Evolutionary conservation across 2,113 vertebrate genomes (phyloP).

Genomic region (Camelus bactrianus): DNA sequence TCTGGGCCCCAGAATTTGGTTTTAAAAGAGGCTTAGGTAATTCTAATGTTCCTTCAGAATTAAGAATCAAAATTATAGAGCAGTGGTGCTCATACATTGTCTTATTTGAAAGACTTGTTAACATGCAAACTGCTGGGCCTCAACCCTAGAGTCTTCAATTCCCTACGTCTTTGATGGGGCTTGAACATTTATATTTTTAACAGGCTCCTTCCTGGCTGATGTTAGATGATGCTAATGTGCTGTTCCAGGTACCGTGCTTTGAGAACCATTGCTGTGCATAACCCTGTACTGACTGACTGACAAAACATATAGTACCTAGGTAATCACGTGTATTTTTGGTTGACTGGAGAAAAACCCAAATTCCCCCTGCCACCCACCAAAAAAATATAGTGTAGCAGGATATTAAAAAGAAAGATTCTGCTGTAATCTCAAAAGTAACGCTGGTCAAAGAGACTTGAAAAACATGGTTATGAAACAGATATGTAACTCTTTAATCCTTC

Average conservation of each 20-base stretch:
- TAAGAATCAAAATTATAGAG: not conserved
- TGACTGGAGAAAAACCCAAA: not conserved
- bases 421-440: not conserved
- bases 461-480: not conserved
- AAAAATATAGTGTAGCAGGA: not conserved
- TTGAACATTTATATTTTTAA: not conserved
- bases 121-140: not conserved
- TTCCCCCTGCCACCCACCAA: fast-evolving
- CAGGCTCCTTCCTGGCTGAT: not conserved
- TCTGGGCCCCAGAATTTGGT: not conserved
- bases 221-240: not conserved
- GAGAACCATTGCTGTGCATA: not conserved
- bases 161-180: not conserved
- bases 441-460: not conserved
- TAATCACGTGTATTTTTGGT: not conserved
- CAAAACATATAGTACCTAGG: not conserved
- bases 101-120: not conserved
- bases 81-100: not conserved
- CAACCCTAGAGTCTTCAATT: not conserved
- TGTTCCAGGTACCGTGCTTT: not conserved
- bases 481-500: not conserved
- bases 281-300: not conserved
- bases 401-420: not conserved
- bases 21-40: not conserved
- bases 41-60: not conserved